Evolutionary conservation across 2,888 invertebrate genomes (phyloP).

Genomic region (Pyrrhopygopsis socrates): DNA sequence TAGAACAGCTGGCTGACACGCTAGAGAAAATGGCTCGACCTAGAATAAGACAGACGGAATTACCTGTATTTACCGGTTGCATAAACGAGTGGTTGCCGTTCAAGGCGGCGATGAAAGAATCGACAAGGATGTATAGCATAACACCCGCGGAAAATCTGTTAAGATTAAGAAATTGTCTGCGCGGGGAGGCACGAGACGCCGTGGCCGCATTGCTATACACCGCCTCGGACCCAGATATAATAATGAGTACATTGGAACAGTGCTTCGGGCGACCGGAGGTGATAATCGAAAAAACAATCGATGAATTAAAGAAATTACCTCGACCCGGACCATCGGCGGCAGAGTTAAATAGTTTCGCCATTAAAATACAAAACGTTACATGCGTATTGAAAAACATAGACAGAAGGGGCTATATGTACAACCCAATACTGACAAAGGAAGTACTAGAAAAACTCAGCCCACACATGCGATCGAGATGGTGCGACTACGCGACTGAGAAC

Average conservation of each 20-base stretch:
- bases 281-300: conserved; percentile 60
- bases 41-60: background rate
- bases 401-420: conserved; percentile 20
- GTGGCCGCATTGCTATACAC: conserved; percentile 53
- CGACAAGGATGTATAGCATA: background rate
- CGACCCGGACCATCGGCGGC: conserved; percentile 43
- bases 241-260: conserved; percentile 77
- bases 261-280: conserved; percentile 78
- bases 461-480: conserved; percentile 31
- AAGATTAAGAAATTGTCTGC: conserved; percentile 54
- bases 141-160: conserved; percentile 58
- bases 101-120: background rate
- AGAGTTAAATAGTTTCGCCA: conserved; percentile 68
- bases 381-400: conserved; percentile 22
- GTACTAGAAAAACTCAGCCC: conserved; percentile 32
- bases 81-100: conserved; percentile 19
- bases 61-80: background rate
- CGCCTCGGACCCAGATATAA: conserved; percentile 25
- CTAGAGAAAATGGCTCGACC: conserved; percentile 23
- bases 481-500: conserved; percentile 44
- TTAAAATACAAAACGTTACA: conserved; percentile 51
- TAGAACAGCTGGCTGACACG: conserved; percentile 20
- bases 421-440: conserved; percentile 33
- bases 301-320: conserved; percentile 64
- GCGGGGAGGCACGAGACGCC: conserved; percentile 55